A percentile compares a stretch with the other conserved stretches of the same genome.
phyloP scores from a whole-genome alignment of 53 echinoderm and acorn worm genomes.

The Paelopatides confundens region DNA sequence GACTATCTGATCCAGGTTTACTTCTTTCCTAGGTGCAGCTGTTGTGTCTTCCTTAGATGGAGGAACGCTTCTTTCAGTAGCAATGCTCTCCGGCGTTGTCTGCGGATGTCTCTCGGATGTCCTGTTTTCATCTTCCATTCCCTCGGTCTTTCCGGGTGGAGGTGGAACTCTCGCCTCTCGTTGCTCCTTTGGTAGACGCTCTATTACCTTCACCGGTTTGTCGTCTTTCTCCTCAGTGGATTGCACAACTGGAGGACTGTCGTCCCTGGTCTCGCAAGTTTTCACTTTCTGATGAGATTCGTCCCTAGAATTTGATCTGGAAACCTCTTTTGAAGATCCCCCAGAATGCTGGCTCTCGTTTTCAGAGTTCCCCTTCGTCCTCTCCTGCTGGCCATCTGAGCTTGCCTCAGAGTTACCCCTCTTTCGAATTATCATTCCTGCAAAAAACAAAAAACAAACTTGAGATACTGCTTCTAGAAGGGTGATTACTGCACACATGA shows the following conservation, averaged over 20 bases:
- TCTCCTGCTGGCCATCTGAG: conserved; percentile 62
- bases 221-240: conserved; percentile 25
- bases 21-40: neutral
- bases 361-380: conserved; percentile 14
- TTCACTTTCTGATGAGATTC: neutral
- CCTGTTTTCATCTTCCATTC: neutral
- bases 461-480: too few relatives aligned
- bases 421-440: conserved; percentile 50
- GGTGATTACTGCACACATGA: too few relatives aligned
- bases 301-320: conserved; percentile 24
- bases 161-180: conserved; percentile 36
- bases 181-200: conserved; percentile 34
- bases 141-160: neutral
- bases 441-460: neutral
- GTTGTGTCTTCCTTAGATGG: neutral
- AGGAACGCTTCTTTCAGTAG: neutral
- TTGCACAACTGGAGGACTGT: conserved; percentile 22
- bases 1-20: neutral
- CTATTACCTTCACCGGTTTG: conserved; percentile 21
- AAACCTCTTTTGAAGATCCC: conserved; percentile 26
- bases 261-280: conserved; percentile 29
- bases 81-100: neutral
- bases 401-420: conserved; percentile 69
- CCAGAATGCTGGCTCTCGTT: conserved; percentile 31
- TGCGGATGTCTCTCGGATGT: neutral